Evolutionary conservation across 2,888 invertebrate genomes (phyloP).

Genomic region (Tinea pellionella): DNA sequence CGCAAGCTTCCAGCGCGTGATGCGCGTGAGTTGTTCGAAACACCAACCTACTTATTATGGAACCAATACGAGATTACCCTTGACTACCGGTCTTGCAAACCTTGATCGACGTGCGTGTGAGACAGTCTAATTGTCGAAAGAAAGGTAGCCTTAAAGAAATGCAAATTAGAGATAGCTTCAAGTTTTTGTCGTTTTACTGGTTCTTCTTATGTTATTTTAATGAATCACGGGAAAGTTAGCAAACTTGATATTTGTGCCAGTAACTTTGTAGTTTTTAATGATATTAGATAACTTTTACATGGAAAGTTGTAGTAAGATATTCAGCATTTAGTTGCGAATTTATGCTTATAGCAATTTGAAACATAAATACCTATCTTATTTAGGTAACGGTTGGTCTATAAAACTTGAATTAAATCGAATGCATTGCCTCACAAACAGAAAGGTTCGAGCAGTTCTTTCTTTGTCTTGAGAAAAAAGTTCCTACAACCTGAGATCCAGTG

Average conservation of each 20-base stretch:
- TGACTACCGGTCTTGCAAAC: constrained; percentile 57
- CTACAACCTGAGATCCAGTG: no score
- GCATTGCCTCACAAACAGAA: no score
- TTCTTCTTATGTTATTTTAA: constrained; percentile 3
- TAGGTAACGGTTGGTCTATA: no score
- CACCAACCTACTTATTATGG: constrained; percentile 40
- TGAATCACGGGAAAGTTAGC: constrained; percentile 27
- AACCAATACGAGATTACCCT: constrained; percentile 39
- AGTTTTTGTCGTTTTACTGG: constrained; percentile 19
- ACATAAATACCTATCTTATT: no score
- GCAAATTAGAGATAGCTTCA: constrained; percentile 42
- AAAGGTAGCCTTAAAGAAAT: constrained; percentile 49
- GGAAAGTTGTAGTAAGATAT: not conserved
- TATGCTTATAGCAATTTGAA: no score
- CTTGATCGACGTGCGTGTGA: constrained; percentile 39
- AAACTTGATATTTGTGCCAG: constrained; percentile 6
- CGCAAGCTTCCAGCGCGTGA: not conserved
- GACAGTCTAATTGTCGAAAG: constrained; percentile 44
- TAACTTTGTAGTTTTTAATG: not conserved
- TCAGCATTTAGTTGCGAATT: not conserved
- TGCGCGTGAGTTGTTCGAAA: constrained; percentile 16
- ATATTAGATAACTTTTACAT: not conserved
- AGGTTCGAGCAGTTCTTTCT: no score
- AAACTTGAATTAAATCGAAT: no score
- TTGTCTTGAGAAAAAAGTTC: no score